Evolutionary conservation across 35 echinoderm and acorn worm genomes (phyloP), one percentile per base, ranked within the genome.

Genomic region (Strongylocentrotus purpuratus): DNA sequence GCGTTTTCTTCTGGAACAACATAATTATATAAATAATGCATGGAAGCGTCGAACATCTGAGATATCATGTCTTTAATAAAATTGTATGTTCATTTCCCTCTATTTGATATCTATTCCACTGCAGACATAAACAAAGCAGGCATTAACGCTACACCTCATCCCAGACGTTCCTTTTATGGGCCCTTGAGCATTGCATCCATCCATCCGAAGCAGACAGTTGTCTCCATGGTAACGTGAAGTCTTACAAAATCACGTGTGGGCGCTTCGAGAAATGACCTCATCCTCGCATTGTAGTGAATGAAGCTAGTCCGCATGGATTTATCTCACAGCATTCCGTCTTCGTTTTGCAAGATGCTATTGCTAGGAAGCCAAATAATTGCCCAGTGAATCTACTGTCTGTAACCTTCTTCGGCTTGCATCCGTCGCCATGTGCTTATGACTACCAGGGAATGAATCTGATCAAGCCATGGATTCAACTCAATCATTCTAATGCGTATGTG

Each of bases 171-270:
- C 65, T 28, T 78, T 18, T 3, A 7, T 22, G 20, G 25, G 7
- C 65, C 22, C 65, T 78, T 7, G 28, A 78, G 65, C 65, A 18
- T 78, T 17, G 52, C 52, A 59, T 59, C 52, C 52, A 59, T 59
- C 65, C 25, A 55, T 55, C 65, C 65, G 7, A 18, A 15, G 18
- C 2, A 78, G 65, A 78, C 65, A n/a, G 20, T 78, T 4, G 65
- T 78, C 4, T n/a, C 65, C 65, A 78, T 78, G 65, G 65, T 28
- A 78, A 78, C 65, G 25, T 8, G 65, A 78, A 78, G 65, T 78
- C 65, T 78, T 78, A 78, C 65, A 78, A 78, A 59, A 78, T 78
- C 65, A n/a, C 65, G 65, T 78, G 22, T 78, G 65, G 65, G 65
- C 65, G 65, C 65, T 7, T 22, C 28, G 65, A 22, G 65, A 22